phyloP scores from a whole-genome alignment of 2,888 invertebrate species.

The Leucoma salicis region DNA sequence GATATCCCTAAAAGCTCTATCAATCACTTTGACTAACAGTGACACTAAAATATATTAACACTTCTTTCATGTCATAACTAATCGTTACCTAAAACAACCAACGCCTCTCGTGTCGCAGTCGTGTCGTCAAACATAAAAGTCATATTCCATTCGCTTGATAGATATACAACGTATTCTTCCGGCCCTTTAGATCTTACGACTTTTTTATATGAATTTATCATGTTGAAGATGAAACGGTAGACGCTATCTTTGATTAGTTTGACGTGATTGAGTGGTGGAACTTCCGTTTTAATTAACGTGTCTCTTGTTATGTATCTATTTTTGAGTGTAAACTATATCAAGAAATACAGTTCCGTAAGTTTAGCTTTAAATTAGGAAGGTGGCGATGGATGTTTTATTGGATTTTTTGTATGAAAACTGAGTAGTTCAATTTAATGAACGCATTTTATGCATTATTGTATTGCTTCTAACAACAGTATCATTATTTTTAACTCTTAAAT shows the following conservation, averaged over 20 bases:
- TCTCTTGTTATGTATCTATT: constrained; percentile 40
- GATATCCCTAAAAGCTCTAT: too few relatives aligned
- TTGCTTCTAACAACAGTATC: too few relatives aligned
- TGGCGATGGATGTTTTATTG: constrained; percentile 22
- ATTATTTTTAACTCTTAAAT: too few relatives aligned
- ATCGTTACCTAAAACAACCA: constrained; percentile 13
- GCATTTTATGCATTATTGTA: too few relatives aligned
- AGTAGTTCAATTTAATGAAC: too few relatives aligned
- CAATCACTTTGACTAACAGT: background rate
- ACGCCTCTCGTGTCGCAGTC: constrained; percentile 25
- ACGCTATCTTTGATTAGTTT: constrained; percentile 59
- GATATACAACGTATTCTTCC: constrained; percentile 54
- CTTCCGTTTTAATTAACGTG: constrained; percentile 57
- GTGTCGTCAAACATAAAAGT: constrained; percentile 21
- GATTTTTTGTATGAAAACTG: too few relatives aligned
- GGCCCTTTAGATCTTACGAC: constrained; percentile 51
- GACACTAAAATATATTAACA: background rate
- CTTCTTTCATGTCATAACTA: background rate
- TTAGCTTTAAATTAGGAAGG: constrained; percentile 8
- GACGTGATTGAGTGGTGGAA: constrained; percentile 64
- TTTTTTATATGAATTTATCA: constrained; percentile 59
- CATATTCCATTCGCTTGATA: constrained; percentile 41
- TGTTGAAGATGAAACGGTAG: constrained; percentile 64
- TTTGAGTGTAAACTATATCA: constrained; percentile 24
- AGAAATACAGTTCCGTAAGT: constrained; percentile 10